These are phyloP conservation scores for Varroa destructor DNA, from an alignment of 1,140 invertebrate species.

Conservation along the genomic window DNA sequence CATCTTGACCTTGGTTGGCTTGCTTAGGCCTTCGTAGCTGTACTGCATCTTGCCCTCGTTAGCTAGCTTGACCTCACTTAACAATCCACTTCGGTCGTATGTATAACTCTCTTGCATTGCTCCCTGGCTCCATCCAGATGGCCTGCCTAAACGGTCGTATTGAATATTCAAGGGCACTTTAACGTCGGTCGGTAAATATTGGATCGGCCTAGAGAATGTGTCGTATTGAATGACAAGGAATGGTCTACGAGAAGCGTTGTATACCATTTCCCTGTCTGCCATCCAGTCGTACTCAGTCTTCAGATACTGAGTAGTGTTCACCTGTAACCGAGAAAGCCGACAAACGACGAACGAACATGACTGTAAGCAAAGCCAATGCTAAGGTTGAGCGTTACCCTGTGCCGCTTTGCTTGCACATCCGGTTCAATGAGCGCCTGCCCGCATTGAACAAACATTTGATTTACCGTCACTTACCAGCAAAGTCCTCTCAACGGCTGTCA, in stretches of 20 bases:
- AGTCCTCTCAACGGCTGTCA: constrained; percentile 35
- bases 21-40: constrained; percentile 73
- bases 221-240: constrained; percentile 77
- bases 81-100: constrained; percentile 67
- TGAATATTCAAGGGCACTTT: constrained; percentile 69
- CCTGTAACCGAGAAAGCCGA: constrained; percentile 49
- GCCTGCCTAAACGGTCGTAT: constrained; percentile 76
- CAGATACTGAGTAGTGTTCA: constrained; percentile 78
- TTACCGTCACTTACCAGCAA: constrained; percentile 32
- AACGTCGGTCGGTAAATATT: constrained; percentile 62
- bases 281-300: constrained; percentile 82
- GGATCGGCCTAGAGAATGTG: constrained; percentile 67
- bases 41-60: constrained; percentile 72
- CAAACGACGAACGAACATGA: too few species aligned
- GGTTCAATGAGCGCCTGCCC: not conserved
- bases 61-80: constrained; percentile 72
- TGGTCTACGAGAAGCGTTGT: constrained; percentile 36
- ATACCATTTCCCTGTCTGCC: constrained; percentile 69
- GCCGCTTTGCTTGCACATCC: not conserved
- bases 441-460: not conserved
- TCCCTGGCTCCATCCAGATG: constrained; percentile 82
- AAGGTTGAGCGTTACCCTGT: too few species aligned
- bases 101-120: constrained; percentile 71
- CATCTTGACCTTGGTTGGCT: constrained; percentile 76
- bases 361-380: not conserved